Conservation (phyloP, 2,113 vertebrate genomes). For the Phaetusa simplex region DNA sequence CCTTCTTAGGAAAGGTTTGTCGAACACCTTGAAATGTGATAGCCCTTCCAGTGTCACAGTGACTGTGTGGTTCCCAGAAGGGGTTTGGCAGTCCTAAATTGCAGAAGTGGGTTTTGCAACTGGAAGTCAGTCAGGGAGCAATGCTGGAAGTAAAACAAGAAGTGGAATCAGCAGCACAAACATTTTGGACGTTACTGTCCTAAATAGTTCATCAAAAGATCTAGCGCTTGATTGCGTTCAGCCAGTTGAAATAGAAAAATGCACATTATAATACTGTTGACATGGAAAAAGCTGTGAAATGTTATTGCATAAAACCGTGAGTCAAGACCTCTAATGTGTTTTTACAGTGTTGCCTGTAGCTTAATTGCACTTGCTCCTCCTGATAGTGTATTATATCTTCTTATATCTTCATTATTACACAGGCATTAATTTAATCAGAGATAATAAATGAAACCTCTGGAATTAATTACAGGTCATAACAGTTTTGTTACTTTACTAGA, state of each 20-base stretch:
- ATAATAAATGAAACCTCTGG: slow-evolving; percentile 7
- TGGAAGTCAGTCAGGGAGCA: background rate
- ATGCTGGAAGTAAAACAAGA: slow-evolving; percentile 39
- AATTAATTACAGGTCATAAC: slow-evolving; percentile 39
- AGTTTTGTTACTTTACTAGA: slow-evolving; percentile 1
- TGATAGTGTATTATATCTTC: background rate
- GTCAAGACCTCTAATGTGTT: background rate
- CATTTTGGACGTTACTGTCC: background rate
- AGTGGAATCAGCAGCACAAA: background rate
- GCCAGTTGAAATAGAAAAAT: background rate
- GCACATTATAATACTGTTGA: background rate
- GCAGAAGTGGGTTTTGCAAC: slow-evolving; percentile 31
- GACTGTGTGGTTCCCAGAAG: background rate
- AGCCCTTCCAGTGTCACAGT: background rate
- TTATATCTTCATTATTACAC: background rate
- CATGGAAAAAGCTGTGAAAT: background rate
- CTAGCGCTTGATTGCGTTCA: background rate
- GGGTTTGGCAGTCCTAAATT: background rate
- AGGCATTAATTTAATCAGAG: slow-evolving; percentile 24
- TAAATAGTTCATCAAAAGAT: background rate
- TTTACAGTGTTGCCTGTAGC: background rate
- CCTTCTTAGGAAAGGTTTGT: background rate
- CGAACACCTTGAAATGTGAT: background rate
- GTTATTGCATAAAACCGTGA: slow-evolving; percentile 1
- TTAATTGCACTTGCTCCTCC: background rate